phyloP scores from a whole-genome alignment of 2,888 invertebrate genomes.

The Lasioglossum calceatum region DNA sequence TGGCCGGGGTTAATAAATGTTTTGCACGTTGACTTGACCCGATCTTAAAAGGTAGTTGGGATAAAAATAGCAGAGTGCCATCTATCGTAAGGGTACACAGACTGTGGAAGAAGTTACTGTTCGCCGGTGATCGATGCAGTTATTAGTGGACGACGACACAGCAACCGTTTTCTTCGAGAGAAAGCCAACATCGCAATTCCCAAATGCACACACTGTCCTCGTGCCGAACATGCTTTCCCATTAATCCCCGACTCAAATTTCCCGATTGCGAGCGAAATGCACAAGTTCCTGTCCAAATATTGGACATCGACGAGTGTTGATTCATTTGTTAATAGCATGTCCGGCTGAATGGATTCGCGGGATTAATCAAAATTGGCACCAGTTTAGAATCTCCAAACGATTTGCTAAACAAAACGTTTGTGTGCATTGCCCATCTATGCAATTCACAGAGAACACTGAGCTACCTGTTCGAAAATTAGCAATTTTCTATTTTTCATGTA shows the following conservation, averaged over 20 bases:
- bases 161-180: slow-evolving; percentile 33
- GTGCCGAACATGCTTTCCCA: neutral
- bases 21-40: slow-evolving; percentile 71
- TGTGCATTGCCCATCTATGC: neutral
- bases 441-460: neutral
- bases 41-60: slow-evolving; percentile 68
- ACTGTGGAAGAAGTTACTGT: slow-evolving; percentile 62
- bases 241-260: slow-evolving; percentile 14
- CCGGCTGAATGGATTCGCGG: neutral
- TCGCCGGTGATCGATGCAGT: slow-evolving; percentile 65
- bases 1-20: slow-evolving; percentile 68
- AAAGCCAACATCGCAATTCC: slow-evolving; percentile 30
- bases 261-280: neutral
- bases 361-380: neutral
- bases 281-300: neutral
- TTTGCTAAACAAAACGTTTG: neutral
- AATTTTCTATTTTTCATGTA: neutral
- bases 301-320: neutral
- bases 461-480: neutral
- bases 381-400: neutral
- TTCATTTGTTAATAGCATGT: neutral
- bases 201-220: slow-evolving; percentile 30
- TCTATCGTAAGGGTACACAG: slow-evolving; percentile 64
- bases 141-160: slow-evolving; percentile 57
- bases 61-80: slow-evolving; percentile 70